Evolutionary conservation across 1,140 invertebrate species (phyloP).

Genomic region (Drosophila guanche): DNA sequence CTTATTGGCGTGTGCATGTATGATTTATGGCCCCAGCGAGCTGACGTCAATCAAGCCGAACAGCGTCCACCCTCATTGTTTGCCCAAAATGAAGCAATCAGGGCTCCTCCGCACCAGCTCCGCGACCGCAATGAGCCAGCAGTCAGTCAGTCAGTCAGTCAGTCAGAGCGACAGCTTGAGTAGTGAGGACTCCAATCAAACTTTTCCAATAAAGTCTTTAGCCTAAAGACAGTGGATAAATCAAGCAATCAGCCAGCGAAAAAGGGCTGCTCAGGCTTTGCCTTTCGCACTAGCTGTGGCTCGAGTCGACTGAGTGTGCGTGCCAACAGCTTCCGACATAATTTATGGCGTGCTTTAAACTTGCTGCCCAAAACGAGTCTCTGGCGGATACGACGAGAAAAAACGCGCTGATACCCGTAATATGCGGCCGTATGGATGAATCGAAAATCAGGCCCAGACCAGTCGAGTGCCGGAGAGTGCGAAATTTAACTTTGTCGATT

Average conservation of each 20-base stretch:
- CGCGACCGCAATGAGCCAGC: background rate
- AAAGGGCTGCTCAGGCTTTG: conserved; percentile 41
- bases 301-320: background rate
- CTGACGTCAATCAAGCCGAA: conserved; percentile 65
- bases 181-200: conserved; percentile 64
- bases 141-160: too few relatives aligned
- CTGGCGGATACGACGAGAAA: conserved; percentile 29
- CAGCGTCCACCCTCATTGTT: conserved; percentile 17
- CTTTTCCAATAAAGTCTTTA: conserved; percentile 81
- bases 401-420: conserved; percentile 26
- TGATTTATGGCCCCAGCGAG: conserved; percentile 63
- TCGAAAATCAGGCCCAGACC: conserved; percentile 46
- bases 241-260: conserved; percentile 67
- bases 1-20: conserved; percentile 70
- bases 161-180: conserved; percentile 3
- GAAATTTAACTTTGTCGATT: conserved; percentile 77
- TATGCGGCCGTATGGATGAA: conserved; percentile 42
- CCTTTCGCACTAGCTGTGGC: background rate
- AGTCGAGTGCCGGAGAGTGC: conserved; percentile 46
- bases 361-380: conserved; percentile 48
- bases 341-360: conserved; percentile 75
- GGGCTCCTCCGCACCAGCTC: background rate
- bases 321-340: conserved; percentile 52
- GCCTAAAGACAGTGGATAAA: conserved; percentile 77
- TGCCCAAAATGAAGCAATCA: conserved; percentile 60